Conservation (phyloP, 2,113 vertebrate species). For the Oceanodroma tethys region DNA sequence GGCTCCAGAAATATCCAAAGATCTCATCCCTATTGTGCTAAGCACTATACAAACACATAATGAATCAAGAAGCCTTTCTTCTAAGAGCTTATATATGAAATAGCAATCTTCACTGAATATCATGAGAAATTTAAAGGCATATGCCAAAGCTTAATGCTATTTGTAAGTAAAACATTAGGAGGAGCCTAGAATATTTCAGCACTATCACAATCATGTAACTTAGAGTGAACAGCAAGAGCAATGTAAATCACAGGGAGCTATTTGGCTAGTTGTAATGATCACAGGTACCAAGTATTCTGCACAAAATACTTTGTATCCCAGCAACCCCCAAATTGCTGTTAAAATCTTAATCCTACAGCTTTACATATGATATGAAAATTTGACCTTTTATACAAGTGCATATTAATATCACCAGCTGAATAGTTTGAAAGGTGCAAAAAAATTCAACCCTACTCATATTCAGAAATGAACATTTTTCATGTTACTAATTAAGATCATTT, state of each 20-base stretch:
- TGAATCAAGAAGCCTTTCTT: background rate
- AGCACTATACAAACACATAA: background rate
- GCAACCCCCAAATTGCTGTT: constrained; percentile 23
- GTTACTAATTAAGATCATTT: background rate
- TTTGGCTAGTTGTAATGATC: background rate
- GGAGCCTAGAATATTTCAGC: background rate
- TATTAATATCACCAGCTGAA: background rate
- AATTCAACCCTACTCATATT: background rate
- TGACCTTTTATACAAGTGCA: background rate
- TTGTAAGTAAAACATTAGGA: background rate
- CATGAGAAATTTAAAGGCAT: background rate
- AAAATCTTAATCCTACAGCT: constrained; percentile 39
- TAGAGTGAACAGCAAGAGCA: background rate
- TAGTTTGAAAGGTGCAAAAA: background rate
- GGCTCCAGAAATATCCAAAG: background rate
- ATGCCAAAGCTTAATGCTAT: background rate
- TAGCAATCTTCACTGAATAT: background rate
- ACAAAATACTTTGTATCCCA: constrained; percentile 17
- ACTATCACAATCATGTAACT: background rate
- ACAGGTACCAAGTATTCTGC: constrained; percentile 8
- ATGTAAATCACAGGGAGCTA: constrained; percentile 20
- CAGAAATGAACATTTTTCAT: background rate
- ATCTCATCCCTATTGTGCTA: background rate
- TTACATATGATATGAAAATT: background rate
- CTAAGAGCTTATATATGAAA: background rate